Conservation (phyloP, 2,797 vertebrate genomes). For the Aselliscus stoliczkanus region DNA sequence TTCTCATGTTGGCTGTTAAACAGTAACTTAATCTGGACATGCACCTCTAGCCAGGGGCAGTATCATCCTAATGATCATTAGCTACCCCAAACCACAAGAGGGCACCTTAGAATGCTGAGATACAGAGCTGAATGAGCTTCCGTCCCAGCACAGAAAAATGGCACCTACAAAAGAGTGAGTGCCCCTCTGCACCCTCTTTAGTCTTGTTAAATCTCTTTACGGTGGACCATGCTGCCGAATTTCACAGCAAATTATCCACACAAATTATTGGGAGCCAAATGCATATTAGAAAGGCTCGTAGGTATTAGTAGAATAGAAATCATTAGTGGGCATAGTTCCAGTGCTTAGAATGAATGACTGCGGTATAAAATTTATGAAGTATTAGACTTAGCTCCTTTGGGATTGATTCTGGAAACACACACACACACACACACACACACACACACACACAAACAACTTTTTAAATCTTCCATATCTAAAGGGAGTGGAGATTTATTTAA, state of each 20-base stretch:
- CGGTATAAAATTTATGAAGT: background rate
- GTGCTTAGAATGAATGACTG: background rate
- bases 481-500: background rate
- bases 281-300: background rate
- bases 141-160: background rate
- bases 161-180: background rate
- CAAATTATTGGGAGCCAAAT: background rate
- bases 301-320: background rate
- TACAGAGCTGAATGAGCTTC: background rate
- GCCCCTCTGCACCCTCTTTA: background rate
- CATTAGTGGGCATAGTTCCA: background rate
- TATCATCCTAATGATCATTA: background rate
- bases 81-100: slow-evolving; percentile 77
- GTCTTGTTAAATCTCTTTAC: slow-evolving; percentile 16
- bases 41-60: background rate
- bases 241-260: slow-evolving; percentile 5
- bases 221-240: background rate
- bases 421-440: too few relatives aligned
- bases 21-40: slow-evolving; percentile 31
- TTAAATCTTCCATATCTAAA: background rate
- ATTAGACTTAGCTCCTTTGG: background rate
- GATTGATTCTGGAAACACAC: background rate
- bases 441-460: background rate
- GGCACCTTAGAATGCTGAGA: slow-evolving; percentile 71
- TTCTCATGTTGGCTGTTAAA: slow-evolving; percentile 40